A percentile compares a stretch with the other conserved stretches of the same genome.
phyloP scores from a whole-genome alignment of 2,797 vertebrate genomes.

The Microcaecilia unicolor region DNA sequence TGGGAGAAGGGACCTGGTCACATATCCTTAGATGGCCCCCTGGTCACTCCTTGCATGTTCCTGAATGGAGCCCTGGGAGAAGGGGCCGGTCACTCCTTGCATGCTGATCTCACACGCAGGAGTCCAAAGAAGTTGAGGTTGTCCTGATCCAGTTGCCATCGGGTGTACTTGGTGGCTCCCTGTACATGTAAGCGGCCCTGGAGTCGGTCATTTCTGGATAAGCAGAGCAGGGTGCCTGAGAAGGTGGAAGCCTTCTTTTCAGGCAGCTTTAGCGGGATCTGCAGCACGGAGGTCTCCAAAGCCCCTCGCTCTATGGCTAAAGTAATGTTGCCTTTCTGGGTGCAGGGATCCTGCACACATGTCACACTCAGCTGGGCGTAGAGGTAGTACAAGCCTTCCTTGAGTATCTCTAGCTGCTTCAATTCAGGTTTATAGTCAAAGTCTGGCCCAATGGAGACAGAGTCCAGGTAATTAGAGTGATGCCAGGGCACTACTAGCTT shows the following conservation, averaged over 20 bases:
- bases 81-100: no score
- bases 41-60: no score
- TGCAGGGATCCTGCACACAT: rapidly evolving
- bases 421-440: background rate
- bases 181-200: background rate
- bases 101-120: background rate
- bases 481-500: background rate
- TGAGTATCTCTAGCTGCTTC: background rate
- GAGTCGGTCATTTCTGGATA: background rate
- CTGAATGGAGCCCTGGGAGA: no score
- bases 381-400: slow-evolving; percentile 1
- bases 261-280: background rate
- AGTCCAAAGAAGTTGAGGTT: slow-evolving; percentile 1
- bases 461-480: rapidly evolving
- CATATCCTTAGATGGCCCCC: no score
- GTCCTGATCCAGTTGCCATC: background rate
- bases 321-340: background rate
- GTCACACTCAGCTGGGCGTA: background rate
- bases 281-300: no score
- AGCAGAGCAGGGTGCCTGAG: background rate
- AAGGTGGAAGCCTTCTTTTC: background rate
- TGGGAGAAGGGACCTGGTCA: no score
- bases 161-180: rapidly evolving
- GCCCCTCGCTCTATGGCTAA: background rate
- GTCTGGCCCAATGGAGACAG: background rate